phyloP scores from a whole-genome alignment of 2,113 vertebrate species.

The Girardinichthys multiradiatus region DNA sequence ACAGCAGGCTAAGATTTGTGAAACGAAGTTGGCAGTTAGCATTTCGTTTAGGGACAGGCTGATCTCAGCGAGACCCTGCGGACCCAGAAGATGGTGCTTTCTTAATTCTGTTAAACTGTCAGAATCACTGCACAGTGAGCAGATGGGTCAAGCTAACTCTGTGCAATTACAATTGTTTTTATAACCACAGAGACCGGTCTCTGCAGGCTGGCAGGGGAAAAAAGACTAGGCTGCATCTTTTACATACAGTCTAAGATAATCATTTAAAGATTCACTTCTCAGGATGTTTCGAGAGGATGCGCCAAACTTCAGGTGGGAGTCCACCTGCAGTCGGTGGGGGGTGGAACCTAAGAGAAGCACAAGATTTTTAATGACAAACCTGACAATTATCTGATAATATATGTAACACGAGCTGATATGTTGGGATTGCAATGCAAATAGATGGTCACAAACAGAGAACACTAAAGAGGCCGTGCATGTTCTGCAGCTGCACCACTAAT shows the following conservation, averaged over 20 bases:
- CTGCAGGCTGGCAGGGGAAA: neutral
- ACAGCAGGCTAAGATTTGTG: neutral
- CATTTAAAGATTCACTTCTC: constrained; percentile 55
- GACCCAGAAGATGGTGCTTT: neutral
- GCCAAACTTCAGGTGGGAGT: constrained; percentile 56
- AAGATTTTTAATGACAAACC: constrained; percentile 41
- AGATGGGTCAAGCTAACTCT: neutral
- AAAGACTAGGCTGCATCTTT: constrained; percentile 5
- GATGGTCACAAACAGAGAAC: neutral
- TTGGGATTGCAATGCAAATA: neutral
- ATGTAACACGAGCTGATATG: neutral
- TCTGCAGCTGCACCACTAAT: neutral
- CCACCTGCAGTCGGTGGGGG: constrained; percentile 60
- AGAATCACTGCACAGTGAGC: neutral
- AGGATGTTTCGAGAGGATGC: constrained; percentile 44
- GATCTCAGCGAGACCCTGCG: too few species aligned
- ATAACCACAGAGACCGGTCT: too few species aligned
- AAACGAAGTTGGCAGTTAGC: neutral
- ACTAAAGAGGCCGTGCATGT: neutral
- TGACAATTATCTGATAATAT: neutral
- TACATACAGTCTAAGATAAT: constrained; percentile 23
- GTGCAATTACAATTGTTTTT: too few species aligned
- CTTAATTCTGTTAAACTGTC: too few species aligned
- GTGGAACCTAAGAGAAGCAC: constrained; percentile 58
- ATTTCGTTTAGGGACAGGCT: neutral